phyloP scores from a whole-genome alignment of 2,888 invertebrate genomes.

The Spilarctia lutea region DNA sequence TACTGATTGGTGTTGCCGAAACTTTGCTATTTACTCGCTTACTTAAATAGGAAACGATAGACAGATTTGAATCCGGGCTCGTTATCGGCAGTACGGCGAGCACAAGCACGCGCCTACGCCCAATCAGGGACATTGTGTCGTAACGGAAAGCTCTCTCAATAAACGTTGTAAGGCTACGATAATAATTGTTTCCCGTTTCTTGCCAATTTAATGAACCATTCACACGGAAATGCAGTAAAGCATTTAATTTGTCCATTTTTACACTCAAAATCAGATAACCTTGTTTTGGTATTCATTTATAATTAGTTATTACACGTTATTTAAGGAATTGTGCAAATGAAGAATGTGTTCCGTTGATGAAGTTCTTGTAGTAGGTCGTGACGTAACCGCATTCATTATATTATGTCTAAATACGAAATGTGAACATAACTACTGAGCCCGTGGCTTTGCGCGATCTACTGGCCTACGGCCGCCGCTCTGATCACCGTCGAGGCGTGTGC shows the following conservation, averaged over 20 bases:
- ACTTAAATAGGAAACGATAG: conserved; percentile 24
- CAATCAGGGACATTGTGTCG: conserved; percentile 1
- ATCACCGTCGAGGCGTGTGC: not conserved
- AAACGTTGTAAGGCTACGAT: conserved; percentile 32
- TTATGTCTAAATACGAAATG: not conserved
- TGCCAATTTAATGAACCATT: conserved; percentile 24
- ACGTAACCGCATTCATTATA: not conserved
- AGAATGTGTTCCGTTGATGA: not conserved
- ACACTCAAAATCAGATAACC: conserved; percentile 21
- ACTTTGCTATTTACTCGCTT: conserved; percentile 4
- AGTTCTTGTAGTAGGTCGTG: not conserved
- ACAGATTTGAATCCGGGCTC: not conserved
- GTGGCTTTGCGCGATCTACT: not conserved
- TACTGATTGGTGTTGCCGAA: conserved; percentile 17
- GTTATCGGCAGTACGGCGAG: not conserved
- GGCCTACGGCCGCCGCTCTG: not conserved
- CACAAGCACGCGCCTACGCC: conserved; percentile 1
- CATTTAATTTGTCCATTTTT: conserved; percentile 15
- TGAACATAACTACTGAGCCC: not conserved
- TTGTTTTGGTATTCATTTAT: not conserved
- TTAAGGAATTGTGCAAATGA: not conserved
- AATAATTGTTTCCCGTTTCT: conserved; percentile 28
- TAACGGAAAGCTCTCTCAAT: conserved; percentile 19
- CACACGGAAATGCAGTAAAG: conserved; percentile 32
- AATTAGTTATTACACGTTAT: conserved; percentile 6